Evolutionary conservation across 2,113 vertebrate genomes (phyloP), one percentile per base, ranked within the genome.

Genomic region (Callipepla californica): DNA sequence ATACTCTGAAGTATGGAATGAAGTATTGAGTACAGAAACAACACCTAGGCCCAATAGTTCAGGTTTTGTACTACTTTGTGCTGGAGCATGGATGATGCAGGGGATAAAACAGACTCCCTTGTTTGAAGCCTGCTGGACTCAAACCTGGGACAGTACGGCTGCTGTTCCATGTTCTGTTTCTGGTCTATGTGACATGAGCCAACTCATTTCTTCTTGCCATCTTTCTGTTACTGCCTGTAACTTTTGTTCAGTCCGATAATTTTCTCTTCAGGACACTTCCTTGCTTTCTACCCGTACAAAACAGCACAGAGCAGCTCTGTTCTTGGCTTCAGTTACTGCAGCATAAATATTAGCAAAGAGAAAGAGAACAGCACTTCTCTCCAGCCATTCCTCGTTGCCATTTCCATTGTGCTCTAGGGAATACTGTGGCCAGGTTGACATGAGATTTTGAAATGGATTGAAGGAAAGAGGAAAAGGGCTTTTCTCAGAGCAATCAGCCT

Each of bases 71-170:
- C 23, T 65, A 38, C 13, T 73, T 28, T 4, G 22, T 75, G 13
- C 42, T 5, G 5, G 55, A 13, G 12, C 4, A 0, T 32, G 40
- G 48, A 13, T 80, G 48, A 22, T 9, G 42, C 9, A 53, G 20
- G 5, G 20, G 38, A 30, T n/a, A 17, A 16, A 48, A 59, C 7
- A 0, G 0, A 17, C 6, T 30, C 16, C 14, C 7, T 34, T 22
- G 23, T 8, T 18, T 47, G 38, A 32, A 83, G 30, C 0, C 2
- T 55, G 9, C 55, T 53, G n/a, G 13, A 53, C 38, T 66, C 23
- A 68, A 57, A 79, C 86, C 51, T 75, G n/a, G 58, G 38, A 9
- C 61, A 55, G 16, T 0, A 0, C 90, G 34, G 25, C 11, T 74
- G 22, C 36, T 62, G 7, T 76, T 58, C n/a, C 6, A 2, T 0